Conservation (phyloP, 2,113 vertebrate species). For the Progne subis region DNA sequence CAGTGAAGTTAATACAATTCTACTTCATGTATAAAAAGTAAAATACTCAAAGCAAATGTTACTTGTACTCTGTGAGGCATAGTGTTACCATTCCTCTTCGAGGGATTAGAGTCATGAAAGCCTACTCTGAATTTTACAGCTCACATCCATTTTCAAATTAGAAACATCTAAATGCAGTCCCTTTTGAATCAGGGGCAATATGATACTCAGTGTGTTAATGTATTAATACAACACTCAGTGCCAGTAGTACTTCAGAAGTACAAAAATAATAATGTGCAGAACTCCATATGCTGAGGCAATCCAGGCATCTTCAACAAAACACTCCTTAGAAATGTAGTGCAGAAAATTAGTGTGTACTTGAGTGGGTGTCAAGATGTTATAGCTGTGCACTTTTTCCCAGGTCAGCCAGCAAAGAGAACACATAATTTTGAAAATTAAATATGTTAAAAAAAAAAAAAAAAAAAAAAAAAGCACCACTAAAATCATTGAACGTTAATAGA, state of each 20-base stretch:
- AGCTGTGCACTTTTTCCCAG: neutral
- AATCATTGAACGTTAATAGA: neutral
- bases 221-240: neutral
- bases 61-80: neutral
- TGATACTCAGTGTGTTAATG: neutral
- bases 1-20: neutral
- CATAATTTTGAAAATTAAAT: neutral
- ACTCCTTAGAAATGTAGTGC: neutral
- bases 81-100: neutral
- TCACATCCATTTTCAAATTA: constrained; percentile 7
- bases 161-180: neutral
- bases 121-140: neutral
- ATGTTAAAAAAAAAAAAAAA: neutral
- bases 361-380: neutral
- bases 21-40: neutral
- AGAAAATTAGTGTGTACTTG: neutral
- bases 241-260: neutral
- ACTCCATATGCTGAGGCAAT: neutral
- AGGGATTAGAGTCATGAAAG: constrained; percentile 3
- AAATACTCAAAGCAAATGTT: neutral
- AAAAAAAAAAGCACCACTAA: neutral
- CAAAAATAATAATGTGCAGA: neutral
- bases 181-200: neutral
- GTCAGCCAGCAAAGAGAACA: neutral
- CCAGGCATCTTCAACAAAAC: neutral